Conservation (phyloP, 2,113 vertebrate genomes). For the Maccullochella peelii region DNA sequence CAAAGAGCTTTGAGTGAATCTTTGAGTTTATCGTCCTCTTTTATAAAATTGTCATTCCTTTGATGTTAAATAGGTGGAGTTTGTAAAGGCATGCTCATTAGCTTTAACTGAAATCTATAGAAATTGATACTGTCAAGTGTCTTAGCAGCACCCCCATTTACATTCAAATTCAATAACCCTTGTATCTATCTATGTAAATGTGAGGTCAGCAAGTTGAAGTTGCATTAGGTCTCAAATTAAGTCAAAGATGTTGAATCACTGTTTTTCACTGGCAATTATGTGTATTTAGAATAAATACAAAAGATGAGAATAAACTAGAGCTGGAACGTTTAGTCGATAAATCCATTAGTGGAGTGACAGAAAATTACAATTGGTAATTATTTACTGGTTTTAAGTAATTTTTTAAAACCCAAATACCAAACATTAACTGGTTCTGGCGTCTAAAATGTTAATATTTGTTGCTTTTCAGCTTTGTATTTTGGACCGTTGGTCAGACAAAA, state of each 20-base stretch:
- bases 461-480: neutral
- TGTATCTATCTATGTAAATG: neutral
- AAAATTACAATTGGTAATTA: neutral
- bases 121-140: neutral
- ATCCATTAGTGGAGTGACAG: neutral
- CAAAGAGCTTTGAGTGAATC: conserved; percentile 20
- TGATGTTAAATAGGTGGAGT: conserved; percentile 7
- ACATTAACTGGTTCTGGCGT: neutral
- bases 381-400: neutral
- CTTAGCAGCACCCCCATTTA: neutral
- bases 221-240: neutral
- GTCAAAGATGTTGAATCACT: neutral
- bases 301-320: neutral
- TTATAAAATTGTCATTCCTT: neutral
- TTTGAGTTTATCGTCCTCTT: conserved; percentile 15
- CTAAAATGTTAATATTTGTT: neutral
- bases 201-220: conserved; percentile 10
- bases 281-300: neutral
- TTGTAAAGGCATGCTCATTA: neutral
- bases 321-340: neutral
- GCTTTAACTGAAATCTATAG: neutral
- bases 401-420: neutral
- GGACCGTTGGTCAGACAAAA: neutral
- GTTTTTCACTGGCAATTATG: neutral
- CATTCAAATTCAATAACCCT: neutral